Conservation (phyloP, 2,113 vertebrate genomes). For the Clarias gariepinus region DNA sequence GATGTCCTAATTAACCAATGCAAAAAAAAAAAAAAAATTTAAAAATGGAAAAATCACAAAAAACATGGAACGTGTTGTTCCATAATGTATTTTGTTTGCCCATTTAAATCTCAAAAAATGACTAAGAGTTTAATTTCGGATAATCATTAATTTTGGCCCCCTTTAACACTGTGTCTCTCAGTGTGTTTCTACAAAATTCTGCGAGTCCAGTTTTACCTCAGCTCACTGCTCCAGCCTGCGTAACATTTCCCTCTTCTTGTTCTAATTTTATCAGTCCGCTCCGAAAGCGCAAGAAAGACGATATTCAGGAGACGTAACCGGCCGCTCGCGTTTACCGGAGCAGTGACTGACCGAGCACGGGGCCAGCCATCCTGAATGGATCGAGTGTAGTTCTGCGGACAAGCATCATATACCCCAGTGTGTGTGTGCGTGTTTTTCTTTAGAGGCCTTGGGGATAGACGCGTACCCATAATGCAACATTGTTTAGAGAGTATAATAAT, state of each 20-base stretch:
- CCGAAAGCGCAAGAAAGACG: constrained; percentile 26
- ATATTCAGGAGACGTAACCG: constrained; percentile 35
- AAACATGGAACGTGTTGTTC: no score
- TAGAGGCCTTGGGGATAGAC: not conserved
- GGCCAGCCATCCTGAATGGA: constrained; percentile 27
- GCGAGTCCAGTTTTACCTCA: not conserved
- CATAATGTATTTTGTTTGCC: no score
- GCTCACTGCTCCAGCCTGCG: not conserved
- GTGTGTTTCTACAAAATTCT: no score
- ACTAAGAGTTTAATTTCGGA: no score
- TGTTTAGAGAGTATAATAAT: not conserved
- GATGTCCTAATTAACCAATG: no score
- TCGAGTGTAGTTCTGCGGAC: constrained; percentile 21
- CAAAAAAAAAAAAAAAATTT: no score
- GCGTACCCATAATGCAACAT: not conserved
- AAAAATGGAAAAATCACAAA: no score
- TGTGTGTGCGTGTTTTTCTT: not conserved
- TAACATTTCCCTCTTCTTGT: not conserved
- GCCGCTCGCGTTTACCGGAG: constrained; percentile 32
- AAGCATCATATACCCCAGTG: not conserved
- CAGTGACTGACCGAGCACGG: not conserved
- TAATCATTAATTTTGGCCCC: no score
- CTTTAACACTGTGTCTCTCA: no score
- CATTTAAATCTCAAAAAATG: no score
- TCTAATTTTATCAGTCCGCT: constrained; percentile 11